phyloP scores from a whole-genome alignment of 1,140 invertebrate genomes.

The Hylaeus volcanicus region DNA sequence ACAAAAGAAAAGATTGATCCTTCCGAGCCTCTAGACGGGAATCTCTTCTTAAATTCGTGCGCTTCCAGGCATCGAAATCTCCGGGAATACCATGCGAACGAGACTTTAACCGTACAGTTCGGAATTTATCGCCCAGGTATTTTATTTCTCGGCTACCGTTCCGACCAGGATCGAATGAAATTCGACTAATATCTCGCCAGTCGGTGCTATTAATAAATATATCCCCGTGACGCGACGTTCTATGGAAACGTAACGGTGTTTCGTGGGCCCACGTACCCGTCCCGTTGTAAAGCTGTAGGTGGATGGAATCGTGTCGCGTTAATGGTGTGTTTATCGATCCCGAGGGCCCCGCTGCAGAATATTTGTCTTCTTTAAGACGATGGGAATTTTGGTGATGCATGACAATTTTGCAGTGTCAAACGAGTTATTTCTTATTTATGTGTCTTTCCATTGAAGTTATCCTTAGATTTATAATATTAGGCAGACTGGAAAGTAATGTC shows the following conservation, averaged over 20 bases:
- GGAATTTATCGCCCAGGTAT: slow-evolving; percentile 13
- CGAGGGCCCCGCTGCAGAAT: too few relatives aligned
- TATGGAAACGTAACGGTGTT: not conserved
- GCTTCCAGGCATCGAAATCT: slow-evolving; percentile 34
- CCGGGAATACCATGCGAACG: not conserved
- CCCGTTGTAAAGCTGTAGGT: not conserved
- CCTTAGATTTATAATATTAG: too few relatives aligned
- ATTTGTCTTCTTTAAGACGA: not conserved
- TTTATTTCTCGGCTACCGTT: slow-evolving; percentile 12
- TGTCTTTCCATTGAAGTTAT: too few relatives aligned
- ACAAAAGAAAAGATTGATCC: too few relatives aligned
- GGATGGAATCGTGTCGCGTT: not conserved
- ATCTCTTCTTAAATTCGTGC: slow-evolving; percentile 37
- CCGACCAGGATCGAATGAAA: not conserved
- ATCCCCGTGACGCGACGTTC: not conserved
- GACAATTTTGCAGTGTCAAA: too few relatives aligned
- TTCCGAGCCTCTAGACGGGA: too few relatives aligned
- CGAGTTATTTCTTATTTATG: too few relatives aligned
- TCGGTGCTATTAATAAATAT: slow-evolving; percentile 1
- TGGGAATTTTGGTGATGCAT: not conserved
- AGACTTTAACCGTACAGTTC: not conserved
- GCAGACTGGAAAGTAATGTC: too few relatives aligned
- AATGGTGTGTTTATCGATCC: not conserved
- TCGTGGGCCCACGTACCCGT: too few relatives aligned
- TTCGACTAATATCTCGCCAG: not conserved